phyloP scores from a whole-genome alignment of 2,113 vertebrate species.

The Jacana jacana region DNA sequence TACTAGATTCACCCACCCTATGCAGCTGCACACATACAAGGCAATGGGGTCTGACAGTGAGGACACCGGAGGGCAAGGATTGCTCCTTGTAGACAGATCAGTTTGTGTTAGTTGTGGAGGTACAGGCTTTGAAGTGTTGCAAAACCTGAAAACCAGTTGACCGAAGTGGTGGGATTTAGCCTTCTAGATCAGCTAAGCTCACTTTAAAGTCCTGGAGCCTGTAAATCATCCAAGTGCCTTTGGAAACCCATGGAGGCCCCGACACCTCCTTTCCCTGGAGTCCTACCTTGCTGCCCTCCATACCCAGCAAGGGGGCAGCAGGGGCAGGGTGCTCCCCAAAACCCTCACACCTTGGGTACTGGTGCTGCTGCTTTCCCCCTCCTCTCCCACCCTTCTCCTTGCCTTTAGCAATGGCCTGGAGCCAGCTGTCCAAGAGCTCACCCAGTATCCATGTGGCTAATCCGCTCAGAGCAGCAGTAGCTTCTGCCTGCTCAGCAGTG shows the following conservation, averaged over 20 bases:
- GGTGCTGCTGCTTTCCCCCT: background rate
- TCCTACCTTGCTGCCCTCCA: background rate
- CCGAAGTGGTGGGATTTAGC: background rate
- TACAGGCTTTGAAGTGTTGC: background rate
- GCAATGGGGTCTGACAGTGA: too few species aligned
- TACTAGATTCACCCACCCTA: accelerated
- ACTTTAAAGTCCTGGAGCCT: background rate
- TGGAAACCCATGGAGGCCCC: background rate
- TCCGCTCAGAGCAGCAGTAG: background rate
- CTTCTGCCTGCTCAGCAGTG: background rate
- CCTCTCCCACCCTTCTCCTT: background rate
- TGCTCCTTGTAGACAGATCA: background rate
- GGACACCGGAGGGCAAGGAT: background rate
- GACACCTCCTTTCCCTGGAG: background rate
- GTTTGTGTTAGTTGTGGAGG: background rate
- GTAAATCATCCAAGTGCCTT: background rate
- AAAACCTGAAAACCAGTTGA: background rate
- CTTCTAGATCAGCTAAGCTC: background rate
- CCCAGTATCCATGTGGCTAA: background rate
- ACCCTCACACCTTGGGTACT: background rate
- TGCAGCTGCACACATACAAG: background rate
- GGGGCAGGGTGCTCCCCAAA: background rate
- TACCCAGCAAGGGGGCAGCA: background rate
- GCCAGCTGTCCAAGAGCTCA: background rate
- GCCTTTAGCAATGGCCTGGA: background rate